A percentile compares a stretch with the other conserved stretches of the same genome.
Conservation (phyloP, 2,888 invertebrate genomes). For the Drosophila robusta region DNA sequence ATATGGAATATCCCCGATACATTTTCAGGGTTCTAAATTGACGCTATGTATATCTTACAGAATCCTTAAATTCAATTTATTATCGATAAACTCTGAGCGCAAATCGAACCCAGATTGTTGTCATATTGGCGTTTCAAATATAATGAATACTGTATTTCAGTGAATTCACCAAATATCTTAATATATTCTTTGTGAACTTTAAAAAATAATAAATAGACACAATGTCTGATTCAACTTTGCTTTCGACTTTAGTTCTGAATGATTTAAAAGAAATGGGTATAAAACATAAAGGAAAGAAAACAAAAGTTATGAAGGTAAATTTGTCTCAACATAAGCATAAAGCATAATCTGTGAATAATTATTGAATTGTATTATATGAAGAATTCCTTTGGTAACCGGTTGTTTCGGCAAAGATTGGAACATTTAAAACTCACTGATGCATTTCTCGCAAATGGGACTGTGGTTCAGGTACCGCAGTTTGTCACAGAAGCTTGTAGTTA, state of each 20-base stretch:
- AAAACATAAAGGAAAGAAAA: constrained; percentile 8
- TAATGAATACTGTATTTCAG: no score
- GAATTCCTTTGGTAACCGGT: constrained; percentile 1
- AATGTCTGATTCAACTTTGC: constrained; percentile 11
- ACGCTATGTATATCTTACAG: no score
- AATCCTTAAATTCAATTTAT: no score
- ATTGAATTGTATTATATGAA: neutral
- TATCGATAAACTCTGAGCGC: no score
- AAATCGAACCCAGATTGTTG: no score
- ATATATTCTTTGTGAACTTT: no score
- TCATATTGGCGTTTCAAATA: no score
- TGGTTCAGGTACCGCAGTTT: constrained; percentile 90
- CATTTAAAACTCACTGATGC: constrained; percentile 86
- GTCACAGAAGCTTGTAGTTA: constrained; percentile 90
- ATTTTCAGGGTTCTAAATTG: no score
- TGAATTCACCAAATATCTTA: no score
- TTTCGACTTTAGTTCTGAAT: constrained; percentile 6
- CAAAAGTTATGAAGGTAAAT: constrained; percentile 4
- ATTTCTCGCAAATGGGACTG: constrained; percentile 89
- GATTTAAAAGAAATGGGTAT: constrained; percentile 9
- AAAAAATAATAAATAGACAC: no score
- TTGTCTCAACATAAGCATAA: neutral
- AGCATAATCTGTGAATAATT: neutral
- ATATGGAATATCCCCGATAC: no score
- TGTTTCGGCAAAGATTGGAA: constrained; percentile 12